Evolutionary conservation across 2,888 invertebrate genomes (phyloP).

Genomic region (Allygus modestus): DNA sequence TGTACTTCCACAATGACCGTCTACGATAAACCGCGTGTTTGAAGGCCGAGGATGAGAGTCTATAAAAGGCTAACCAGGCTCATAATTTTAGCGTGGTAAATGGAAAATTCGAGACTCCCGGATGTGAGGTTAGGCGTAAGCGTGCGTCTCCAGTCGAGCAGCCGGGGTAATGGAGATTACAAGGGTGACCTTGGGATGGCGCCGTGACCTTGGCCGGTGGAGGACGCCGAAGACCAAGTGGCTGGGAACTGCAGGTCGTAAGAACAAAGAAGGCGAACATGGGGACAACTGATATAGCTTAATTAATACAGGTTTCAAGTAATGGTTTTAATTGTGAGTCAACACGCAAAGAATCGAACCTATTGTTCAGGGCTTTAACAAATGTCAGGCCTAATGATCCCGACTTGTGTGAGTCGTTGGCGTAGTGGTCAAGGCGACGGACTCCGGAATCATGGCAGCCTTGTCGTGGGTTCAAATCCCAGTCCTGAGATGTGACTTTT

Average conservation of each 20-base stretch:
- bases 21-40: background rate
- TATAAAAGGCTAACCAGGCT: background rate
- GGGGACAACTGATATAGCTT: too few relatives aligned
- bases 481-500: too few relatives aligned
- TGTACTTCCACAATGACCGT: background rate
- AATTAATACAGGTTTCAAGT: too few relatives aligned
- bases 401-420: too few relatives aligned
- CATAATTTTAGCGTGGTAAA: constrained; percentile 6
- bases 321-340: background rate
- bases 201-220: background rate
- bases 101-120: constrained; percentile 19
- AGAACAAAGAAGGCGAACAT: too few relatives aligned
- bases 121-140: background rate
- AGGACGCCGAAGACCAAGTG: background rate
- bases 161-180: background rate
- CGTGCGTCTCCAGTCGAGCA: background rate
- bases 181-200: background rate
- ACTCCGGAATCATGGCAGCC: too few relatives aligned
- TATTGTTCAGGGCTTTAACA: too few relatives aligned
- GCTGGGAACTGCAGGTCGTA: background rate
- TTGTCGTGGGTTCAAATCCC: too few relatives aligned
- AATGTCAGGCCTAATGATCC: too few relatives aligned
- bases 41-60: background rate
- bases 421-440: too few relatives aligned
- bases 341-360: too few relatives aligned